Base-by-base conservation (phyloP, 1,140 invertebrate genomes). In the Drosophila nasuta region DNA sequence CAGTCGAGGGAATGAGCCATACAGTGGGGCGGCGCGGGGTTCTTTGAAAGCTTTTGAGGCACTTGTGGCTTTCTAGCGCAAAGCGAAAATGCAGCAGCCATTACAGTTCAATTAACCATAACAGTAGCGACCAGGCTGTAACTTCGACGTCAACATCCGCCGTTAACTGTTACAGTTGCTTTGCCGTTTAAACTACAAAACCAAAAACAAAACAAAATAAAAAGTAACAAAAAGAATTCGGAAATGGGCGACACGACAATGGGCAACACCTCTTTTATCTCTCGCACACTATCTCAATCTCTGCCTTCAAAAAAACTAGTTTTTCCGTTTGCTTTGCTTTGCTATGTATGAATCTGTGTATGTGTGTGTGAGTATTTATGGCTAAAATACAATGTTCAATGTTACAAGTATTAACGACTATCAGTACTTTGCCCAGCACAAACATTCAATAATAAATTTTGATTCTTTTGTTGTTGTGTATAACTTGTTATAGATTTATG, bases 371-470 rank as follows among this genome's bases (percentile, higher is more conserved):
- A 45, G 28, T 58, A 69, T 62, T 48, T 43, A 33, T 54, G 35
- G 5, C 10, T 56, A 30, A 66, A 45, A 72, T 58, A 57, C n/a
- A 28, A 25, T 54, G 51, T 15, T 67, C 10, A 38, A 38, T 38
- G 8, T 38, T 11, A 38, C 20, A 25, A 25, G 3, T 30, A 43
- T 66, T 79, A 79, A 74, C 25, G 52, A 65, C 78, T 87, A 86
- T 87, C 82, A 87, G 82, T 87, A 87, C 82, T 74, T 87, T 68
- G 68, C 43, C 60, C 56, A 76, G 68, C 76, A 70, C 71, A 70
- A 49, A 28, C 15, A 54, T 63, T 45, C 30, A 63, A 56, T 46
- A 20, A 59, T 51, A 2, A 8, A 38, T 38, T 67, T 57, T 56
- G 28, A 3, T 49, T 62, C 49, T 57, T 38, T 28, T 48, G 25